Evolutionary conservation across 2,113 vertebrate species (phyloP), one percentile per base, ranked within the genome.

Genomic region (Montifringilla adamsi): DNA sequence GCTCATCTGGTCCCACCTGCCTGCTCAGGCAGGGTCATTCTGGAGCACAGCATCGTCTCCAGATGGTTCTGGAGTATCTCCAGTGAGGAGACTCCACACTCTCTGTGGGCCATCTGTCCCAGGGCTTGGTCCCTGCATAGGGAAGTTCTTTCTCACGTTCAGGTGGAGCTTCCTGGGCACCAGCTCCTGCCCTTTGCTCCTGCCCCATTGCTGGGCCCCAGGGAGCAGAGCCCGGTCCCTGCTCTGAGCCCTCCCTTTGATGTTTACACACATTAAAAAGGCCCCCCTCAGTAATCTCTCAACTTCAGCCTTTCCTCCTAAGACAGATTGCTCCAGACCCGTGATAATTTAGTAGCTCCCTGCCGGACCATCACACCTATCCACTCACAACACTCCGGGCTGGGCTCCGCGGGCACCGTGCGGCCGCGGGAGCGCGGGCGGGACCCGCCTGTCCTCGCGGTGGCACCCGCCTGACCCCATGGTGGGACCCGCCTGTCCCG

Each of bases 291-390:
- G 31, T 15, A 28, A 13, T 3, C 13, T 49, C 58, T 31, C 49
- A 44, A 26, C 6, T 67, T 82, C 44, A 43, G 59, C 35, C 43
- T 30, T 49, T 49, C 30, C 43, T 50, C 22, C 0, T 11, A 43
- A 31, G 12, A 43, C 22, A 28, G 33, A 33, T 21, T 21, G 18
- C 28, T 74, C 13, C 27, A 28, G 37, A 37, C 17, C 35, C 24
- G 3, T 13, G 49, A 55, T 31, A 64, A 2, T 35, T 21, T 1
- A 26, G n/a, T 1, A 18, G 13, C 16, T 55, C 41, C 26, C 31
- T 23, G 59, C 67, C 26, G 50, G 31, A 16, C 39, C 41, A 20
- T 33, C 33, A 20, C 0, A n/a, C 30, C 15, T 0, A 44, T 0
- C 15, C 0, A 39, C 22, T 16, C 18, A 5, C 37, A 76, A 11